phyloP scores from a whole-genome alignment of 2,888 invertebrate species.

The Xanthostigma xanthostigma region DNA sequence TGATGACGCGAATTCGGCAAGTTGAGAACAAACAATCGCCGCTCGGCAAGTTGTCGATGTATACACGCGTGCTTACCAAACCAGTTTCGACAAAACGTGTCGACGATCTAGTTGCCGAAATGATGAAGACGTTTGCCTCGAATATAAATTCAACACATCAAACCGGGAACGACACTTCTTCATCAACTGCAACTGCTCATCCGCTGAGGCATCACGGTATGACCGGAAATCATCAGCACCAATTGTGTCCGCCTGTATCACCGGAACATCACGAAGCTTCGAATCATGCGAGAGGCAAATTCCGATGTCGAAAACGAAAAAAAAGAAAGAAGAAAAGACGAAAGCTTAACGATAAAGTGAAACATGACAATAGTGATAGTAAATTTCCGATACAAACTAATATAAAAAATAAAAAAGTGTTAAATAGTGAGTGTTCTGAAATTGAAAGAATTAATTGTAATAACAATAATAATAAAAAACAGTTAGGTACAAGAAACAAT shows the following conservation, averaged over 20 bases:
- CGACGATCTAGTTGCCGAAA: slow-evolving; percentile 34
- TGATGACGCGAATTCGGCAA: slow-evolving; percentile 28
- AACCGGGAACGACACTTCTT: slow-evolving; percentile 13
- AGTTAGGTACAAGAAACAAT: too few species aligned
- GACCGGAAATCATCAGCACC: slow-evolving; percentile 7
- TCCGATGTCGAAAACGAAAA: slow-evolving; percentile 33
- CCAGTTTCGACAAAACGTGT: slow-evolving; percentile 35
- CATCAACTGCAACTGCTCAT: slow-evolving; percentile 18
- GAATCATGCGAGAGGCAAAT: slow-evolving; percentile 23
- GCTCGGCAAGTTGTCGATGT: slow-evolving; percentile 58
- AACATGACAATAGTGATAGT: too few species aligned
- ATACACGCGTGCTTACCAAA: slow-evolving; percentile 54
- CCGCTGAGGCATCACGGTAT: slow-evolving; percentile 26
- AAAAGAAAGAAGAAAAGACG: slow-evolving; percentile 35
- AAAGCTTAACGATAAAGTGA: slow-evolving; percentile 18
- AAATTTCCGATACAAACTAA: too few species aligned
- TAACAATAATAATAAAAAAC: too few species aligned
- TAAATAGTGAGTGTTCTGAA: too few species aligned
- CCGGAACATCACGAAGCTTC: slow-evolving; percentile 16
- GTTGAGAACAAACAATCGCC: slow-evolving; percentile 26
- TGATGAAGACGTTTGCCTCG: slow-evolving; percentile 21
- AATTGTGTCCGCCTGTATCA: slow-evolving; percentile 12
- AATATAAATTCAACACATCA: slow-evolving; percentile 20
- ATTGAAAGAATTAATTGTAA: too few species aligned
- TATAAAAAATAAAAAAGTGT: too few species aligned